These are phyloP conservation scores for Aldabrachelys gigantea DNA, from an alignment of 2,113 vertebrate species.

Conservation along the genomic window DNA sequence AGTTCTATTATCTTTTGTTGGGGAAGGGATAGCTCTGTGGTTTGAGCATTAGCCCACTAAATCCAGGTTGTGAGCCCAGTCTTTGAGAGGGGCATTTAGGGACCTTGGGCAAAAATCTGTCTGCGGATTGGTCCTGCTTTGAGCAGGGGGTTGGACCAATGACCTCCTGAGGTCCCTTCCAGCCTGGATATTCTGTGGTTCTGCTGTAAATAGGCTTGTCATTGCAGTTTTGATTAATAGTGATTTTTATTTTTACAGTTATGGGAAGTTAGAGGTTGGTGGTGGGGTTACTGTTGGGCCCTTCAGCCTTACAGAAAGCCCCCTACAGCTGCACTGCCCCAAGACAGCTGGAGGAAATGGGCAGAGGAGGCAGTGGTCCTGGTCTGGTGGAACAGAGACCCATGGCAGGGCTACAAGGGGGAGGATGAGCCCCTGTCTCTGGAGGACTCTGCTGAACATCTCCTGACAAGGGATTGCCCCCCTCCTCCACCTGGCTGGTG, in stretches of 20 bases:
- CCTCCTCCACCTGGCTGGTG: not conserved
- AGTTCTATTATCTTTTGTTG: not conserved
- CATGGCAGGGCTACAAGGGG: not conserved
- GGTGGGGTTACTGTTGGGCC: not conserved
- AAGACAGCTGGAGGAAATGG: not conserved
- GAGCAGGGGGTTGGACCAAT: no score
- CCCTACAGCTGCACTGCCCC: no score
- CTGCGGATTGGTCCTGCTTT: no score
- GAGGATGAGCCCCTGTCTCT: not conserved
- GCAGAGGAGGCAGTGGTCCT: not conserved
- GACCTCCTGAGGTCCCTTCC: no score
- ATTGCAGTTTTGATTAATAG: not conserved
- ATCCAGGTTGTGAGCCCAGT: no score
- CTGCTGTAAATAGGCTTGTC: not conserved
- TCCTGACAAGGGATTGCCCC: not conserved
- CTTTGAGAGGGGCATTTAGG: no score
- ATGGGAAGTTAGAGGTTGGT: not conserved
- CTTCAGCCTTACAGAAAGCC: no score
- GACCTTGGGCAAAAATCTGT: no score
- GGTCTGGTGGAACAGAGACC: not conserved
- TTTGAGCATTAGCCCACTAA: no score
- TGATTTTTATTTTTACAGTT: not conserved
- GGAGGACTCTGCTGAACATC: no score
- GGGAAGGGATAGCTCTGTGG: no score
- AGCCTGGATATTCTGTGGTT: not conserved